phyloP scores from a whole-genome alignment of 2,888 invertebrate species.

The Formica aserva region DNA sequence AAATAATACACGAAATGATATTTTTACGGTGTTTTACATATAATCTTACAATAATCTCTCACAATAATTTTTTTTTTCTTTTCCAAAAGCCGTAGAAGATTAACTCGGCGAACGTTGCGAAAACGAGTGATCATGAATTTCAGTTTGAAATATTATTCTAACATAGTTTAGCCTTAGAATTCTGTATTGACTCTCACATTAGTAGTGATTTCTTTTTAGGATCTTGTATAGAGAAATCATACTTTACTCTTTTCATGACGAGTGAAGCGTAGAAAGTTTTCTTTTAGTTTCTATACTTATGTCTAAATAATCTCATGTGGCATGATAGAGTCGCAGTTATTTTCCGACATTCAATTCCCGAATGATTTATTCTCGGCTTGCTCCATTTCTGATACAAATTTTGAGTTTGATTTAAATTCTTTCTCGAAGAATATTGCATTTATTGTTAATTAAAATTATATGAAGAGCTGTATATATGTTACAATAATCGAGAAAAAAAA shows the following conservation, averaged over 20 bases:
- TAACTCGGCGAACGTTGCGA: slow-evolving; percentile 53
- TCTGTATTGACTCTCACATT: slow-evolving; percentile 65
- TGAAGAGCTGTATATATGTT: background rate
- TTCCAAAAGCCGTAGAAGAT: slow-evolving; percentile 6
- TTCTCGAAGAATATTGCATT: background rate
- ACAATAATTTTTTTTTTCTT: background rate
- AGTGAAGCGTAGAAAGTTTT: slow-evolving; percentile 61
- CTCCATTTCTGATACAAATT: slow-evolving; percentile 6
- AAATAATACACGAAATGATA: slow-evolving; percentile 10
- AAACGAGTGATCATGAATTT: slow-evolving; percentile 38
- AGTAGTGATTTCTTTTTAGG: slow-evolving; percentile 66
- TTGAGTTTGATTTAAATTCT: background rate
- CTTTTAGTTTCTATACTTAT: slow-evolving; percentile 52
- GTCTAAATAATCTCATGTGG: slow-evolving; percentile 30
- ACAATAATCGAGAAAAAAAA: background rate
- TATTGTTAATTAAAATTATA: background rate
- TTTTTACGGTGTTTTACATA: slow-evolving; percentile 5
- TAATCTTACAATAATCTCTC: background rate
- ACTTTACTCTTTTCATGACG: slow-evolving; percentile 57
- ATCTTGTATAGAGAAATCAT: slow-evolving; percentile 59
- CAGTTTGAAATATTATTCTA: slow-evolving; percentile 42
- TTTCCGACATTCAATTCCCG: slow-evolving; percentile 7
- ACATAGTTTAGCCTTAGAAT: slow-evolving; percentile 66
- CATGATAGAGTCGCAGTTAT: slow-evolving; percentile 46
- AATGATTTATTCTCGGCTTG: slow-evolving; percentile 25